Conservation (phyloP, 2,888 invertebrate genomes). For the Dynastes maya region DNA sequence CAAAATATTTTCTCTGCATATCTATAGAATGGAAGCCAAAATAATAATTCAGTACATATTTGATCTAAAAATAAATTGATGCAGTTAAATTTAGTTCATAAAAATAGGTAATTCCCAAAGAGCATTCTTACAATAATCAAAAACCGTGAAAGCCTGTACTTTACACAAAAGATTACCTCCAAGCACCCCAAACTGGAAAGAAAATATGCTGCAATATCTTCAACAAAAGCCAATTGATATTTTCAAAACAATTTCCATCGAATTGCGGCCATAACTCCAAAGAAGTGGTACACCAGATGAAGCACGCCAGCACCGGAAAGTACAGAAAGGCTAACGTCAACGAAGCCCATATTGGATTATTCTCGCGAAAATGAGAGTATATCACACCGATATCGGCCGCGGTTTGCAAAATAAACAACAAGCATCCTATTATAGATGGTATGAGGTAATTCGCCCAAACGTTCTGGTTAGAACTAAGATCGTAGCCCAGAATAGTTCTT, state of each 20-base stretch:
- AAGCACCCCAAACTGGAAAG: conserved; percentile 77
- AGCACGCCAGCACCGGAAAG: conserved; percentile 75
- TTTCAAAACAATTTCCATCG: conserved; percentile 70
- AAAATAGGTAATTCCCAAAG: too few species aligned
- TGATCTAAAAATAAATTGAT: too few species aligned
- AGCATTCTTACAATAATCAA: too few species aligned
- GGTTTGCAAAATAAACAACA: conserved; percentile 79
- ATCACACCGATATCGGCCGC: conserved; percentile 80
- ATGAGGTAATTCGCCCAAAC: conserved; percentile 73
- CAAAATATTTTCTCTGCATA: conserved; percentile 83
- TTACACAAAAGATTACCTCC: conserved; percentile 71
- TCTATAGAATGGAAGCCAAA: conserved; percentile 69
- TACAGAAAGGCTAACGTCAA: conserved; percentile 71
- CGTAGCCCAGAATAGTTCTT: conserved; percentile 63
- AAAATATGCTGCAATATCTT: conserved; percentile 73
- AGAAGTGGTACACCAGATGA: conserved; percentile 75
- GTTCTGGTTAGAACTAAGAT: conserved; percentile 70
- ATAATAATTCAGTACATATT: neutral
- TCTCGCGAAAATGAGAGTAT: conserved; percentile 76
- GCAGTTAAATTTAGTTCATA: too few species aligned
- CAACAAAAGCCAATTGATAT: conserved; percentile 70
- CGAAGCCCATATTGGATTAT: conserved; percentile 72
- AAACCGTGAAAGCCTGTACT: too few species aligned
- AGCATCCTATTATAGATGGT: conserved; percentile 74
- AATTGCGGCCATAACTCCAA: conserved; percentile 74